These are phyloP conservation scores for Oscheius sp. DNA, from an alignment of 2,888 invertebrate species.

Conservation along the genomic window DNA sequence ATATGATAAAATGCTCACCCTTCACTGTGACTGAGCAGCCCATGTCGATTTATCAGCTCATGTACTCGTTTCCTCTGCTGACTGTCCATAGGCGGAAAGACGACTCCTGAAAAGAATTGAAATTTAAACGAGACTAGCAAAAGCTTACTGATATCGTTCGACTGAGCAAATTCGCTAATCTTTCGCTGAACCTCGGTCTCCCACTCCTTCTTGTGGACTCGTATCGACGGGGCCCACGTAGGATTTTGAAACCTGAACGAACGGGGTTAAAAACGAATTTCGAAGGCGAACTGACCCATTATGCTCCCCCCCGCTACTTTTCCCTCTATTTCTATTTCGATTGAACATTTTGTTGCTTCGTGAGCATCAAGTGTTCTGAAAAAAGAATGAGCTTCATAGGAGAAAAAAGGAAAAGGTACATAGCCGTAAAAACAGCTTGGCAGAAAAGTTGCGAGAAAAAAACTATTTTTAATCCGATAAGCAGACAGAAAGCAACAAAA, in stretches of 20 bases:
- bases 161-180: conserved; percentile 16
- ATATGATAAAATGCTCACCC: conserved; percentile 40
- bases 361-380: neutral
- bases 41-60: conserved; percentile 46
- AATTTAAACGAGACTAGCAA: neutral
- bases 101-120: neutral
- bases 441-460: neutral
- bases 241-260: conserved; percentile 22
- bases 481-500: neutral
- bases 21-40: conserved; percentile 48
- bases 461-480: neutral
- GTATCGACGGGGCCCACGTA: neutral
- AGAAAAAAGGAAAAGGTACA: neutral
- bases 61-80: conserved; percentile 56
- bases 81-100: conserved; percentile 41
- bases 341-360: neutral
- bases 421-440: neutral
- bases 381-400: neutral
- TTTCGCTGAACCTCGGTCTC: conserved; percentile 21
- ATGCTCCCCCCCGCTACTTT: neutral
- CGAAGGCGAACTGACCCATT: conserved; percentile 22
- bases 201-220: conserved; percentile 13
- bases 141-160: conserved; percentile 1
- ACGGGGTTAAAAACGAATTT: neutral
- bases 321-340: conserved; percentile 7